Percentiles rank a stretch among this genome's conserved stretches.
Conservation (phyloP, 2,797 vertebrate genomes). For the Anguilla obscura region DNA sequence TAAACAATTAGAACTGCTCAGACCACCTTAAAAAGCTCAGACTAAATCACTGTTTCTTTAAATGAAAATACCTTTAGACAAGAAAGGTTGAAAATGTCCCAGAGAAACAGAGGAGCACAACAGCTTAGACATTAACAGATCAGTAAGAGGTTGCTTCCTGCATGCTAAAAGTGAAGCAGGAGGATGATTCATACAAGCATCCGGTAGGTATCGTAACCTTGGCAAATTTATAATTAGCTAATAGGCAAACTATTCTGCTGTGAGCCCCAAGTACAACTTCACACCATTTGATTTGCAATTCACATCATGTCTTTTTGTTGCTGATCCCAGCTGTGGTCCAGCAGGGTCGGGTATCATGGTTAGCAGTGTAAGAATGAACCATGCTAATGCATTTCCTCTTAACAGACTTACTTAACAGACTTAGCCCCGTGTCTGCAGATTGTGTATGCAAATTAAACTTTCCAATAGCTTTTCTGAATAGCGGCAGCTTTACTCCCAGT, state of each 20-base stretch:
- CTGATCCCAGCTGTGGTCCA: neutral
- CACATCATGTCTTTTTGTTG: neutral
- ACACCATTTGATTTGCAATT: neutral
- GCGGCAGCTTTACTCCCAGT: too few species aligned
- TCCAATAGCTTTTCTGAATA: too few species aligned
- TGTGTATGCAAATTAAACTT: too few species aligned
- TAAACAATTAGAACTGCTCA: neutral
- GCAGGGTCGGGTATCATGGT: neutral
- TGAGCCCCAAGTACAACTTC: neutral
- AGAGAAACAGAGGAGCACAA: neutral
- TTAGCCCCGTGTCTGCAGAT: too few species aligned
- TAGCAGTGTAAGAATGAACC: neutral
- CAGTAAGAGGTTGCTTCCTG: neutral
- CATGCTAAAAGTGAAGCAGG: neutral
- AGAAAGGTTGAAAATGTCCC: neutral
- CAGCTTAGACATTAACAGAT: neutral
- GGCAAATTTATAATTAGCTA: neutral
- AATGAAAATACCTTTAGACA: neutral
- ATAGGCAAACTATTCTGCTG: neutral
- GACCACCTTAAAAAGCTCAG: neutral
- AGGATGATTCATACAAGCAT: conserved; percentile 3
- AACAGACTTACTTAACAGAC: too few species aligned
- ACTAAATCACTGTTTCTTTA: neutral
- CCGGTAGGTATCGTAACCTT: neutral
- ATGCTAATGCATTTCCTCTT: too few species aligned